These are phyloP conservation scores for Apamea crenata DNA, from an alignment of 2,888 invertebrate species.

Conservation along the genomic window DNA sequence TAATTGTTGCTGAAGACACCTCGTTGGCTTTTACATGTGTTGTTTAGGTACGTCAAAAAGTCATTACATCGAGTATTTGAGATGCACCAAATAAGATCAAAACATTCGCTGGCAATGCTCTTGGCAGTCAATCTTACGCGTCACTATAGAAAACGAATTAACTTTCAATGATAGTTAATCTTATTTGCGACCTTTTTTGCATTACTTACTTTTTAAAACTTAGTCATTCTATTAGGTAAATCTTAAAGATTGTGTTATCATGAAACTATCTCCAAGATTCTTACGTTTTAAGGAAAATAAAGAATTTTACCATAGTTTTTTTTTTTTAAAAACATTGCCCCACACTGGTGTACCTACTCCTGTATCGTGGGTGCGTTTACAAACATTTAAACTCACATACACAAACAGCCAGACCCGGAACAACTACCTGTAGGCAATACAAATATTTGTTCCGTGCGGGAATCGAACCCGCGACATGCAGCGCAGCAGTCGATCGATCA, in stretches of 20 bases:
- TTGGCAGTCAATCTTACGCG: neutral
- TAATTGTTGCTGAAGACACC: neutral
- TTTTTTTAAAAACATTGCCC: too few relatives aligned
- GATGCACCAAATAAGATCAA: slow-evolving; percentile 1
- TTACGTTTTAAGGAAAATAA: slow-evolving; percentile 1
- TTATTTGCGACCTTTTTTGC: neutral
- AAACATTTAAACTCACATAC: too few relatives aligned
- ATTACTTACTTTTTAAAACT: neutral
- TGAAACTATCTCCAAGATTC: neutral
- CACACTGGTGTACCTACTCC: too few relatives aligned
- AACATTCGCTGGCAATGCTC: slow-evolving; percentile 17
- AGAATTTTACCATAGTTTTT: neutral
- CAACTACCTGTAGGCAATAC: too few relatives aligned
- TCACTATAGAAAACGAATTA: slow-evolving; percentile 33
- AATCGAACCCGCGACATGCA: too few relatives aligned
- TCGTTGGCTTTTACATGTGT: neutral
- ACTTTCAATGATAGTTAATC: slow-evolving; percentile 3
- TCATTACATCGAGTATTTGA: neutral
- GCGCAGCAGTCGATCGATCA: too few relatives aligned
- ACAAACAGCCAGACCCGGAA: too few relatives aligned
- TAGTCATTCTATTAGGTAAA: neutral
- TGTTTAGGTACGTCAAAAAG: neutral
- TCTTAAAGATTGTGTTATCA: neutral
- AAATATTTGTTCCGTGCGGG: too few relatives aligned
- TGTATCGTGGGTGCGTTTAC: too few relatives aligned